Base-by-base conservation (phyloP, 2,888 invertebrate genomes). In the Diarsia rubi region DNA sequence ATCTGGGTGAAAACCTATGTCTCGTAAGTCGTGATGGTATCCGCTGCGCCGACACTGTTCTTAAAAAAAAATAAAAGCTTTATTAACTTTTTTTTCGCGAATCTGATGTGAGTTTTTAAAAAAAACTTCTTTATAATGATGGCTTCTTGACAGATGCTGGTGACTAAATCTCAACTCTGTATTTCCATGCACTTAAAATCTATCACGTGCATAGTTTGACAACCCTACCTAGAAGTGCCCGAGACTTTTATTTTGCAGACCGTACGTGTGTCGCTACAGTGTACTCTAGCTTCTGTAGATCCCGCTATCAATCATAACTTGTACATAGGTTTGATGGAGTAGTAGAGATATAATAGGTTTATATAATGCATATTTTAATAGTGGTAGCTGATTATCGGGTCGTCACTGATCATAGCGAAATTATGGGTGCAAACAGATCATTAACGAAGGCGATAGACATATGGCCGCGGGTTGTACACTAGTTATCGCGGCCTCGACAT, bases 241-340 rank as follows among this genome's bases (percentile, higher is more conserved):
- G 12, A 72, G 69, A 42, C 65, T 84, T 82, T 82, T 82, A 81
- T 84, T 81, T 84, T 80, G 49, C 72, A 49, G 70, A 71, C 68
- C 49, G 65, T 69, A 73, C 79, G 71, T 75, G 68, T 68, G 60
- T 68, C 27, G 47, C 63, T 79, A 24, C 14, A n/a, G 60, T 42
- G 21, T 42, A 45, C 75, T 64, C 59, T 57, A 24, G 72, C 72
- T 73, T 31, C 27, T 57, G 31, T 42, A 83, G 59, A 81, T 68
- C 77, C 78, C 42, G 37, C 62, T 70, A 84, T 84, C 82, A 77
- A 84, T 84, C 84, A 84, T 81, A 78, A 60, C 82, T 65, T 45
- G 66, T 64, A 67, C 52, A 67, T 67, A 73, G 66, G 19, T 67
- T 69, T 66, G 70, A 73, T 84, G 31, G 69, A 81, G 73, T 72